Evolutionary conservation across 1,140 invertebrate species (phyloP), one percentile per base, ranked within the genome.

Genomic region (Amphibalanus amphitrite): DNA sequence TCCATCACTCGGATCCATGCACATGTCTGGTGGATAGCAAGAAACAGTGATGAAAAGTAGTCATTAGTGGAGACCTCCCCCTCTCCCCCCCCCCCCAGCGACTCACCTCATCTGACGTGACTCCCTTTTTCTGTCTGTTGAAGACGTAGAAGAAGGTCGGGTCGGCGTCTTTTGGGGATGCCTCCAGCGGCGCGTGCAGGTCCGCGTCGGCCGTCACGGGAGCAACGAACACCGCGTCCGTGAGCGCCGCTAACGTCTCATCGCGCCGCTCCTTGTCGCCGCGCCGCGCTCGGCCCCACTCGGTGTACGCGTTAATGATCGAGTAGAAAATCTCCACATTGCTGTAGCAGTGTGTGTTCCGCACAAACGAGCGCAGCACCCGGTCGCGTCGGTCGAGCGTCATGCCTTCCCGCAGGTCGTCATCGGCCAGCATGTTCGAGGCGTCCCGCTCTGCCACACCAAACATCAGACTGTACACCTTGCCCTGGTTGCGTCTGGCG

Each of bases 251-350:
- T 8, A 98, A 88, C 0, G 95, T 92, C 30, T 92, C 90, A 77
- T 98, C 93, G 40, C 95, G 83, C 0, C 93, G 93, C 76, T 93
- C 92, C 69, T 94, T 89, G 29, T 93, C 92, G 82, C 95, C 92
- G 78, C 92, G 87, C 0, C 90, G 89, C 0, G 93, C 93, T 79
- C 90, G 83, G 78, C 95, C 92, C 95, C 95, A 97, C 79, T 97
- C 93, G 20, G 93, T 96, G 78, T 99, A 99, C 77, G 98, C 94
- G 78, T 98, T 97, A 64, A 96, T 90, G 29, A 96, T 88, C 64
- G 95, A 97, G 77, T 95, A 93, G 81, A 95, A 95, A 79, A 98
- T 97, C 81, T 98, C 95, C 76, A 93, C 94, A 74, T 96, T 85
- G 80, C 98, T 95, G 82, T 92, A 96, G 72, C 87, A 84, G 82